Base-by-base conservation (phyloP, 2,113 vertebrate genomes). In the Oryctolagus cuniculus region DNA sequence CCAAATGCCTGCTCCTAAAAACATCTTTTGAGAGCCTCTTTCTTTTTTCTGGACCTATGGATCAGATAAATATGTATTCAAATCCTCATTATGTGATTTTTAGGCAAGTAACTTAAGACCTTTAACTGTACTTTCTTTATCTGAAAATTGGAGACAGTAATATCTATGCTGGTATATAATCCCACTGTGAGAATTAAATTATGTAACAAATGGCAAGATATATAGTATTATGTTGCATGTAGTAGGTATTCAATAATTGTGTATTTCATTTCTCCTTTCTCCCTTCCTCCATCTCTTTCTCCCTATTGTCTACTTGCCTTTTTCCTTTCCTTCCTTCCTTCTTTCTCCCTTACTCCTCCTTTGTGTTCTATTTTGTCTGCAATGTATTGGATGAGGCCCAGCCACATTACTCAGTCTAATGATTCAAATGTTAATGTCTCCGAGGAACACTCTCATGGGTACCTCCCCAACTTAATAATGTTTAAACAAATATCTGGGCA, bases 91-190 rank as follows among this genome's bases (percentile, higher is more conserved):
- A 12, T 74, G 22, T 79, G 36, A 84, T 75, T 44, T 58, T 85
- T 70, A 81, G 86, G 25, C 44, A 92, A 44, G 15, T 91, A 67
- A 89, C 11, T 12, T 85, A 58, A 58, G 19, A 15, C 15, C 73
- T 77, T 84, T 49, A 89, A 91, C 11, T 93, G 81, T 12, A 36
- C 44, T 92, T 67, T 88, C 34, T 29, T 88, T 91, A 94, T 61
- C 36, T 63, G 79, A 89, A 67, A 85, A 92, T 79, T 58, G 16
- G 67, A 74, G 73, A 55, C 3, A 53, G 27, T 86, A 85, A 74
- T 84, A 84, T 25, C 69, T 75, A 29, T n/a, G 3, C 75, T 79
- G 77, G 51, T 21, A 72, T 77, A 51, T 53, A 29, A 31, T 53
- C 27, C 34, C 78, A 73, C 25, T 83, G 22, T 83, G 69, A 93